Conservation (phyloP, 2,113 vertebrate genomes). For the Gymnobelideus leadbeateri region DNA sequence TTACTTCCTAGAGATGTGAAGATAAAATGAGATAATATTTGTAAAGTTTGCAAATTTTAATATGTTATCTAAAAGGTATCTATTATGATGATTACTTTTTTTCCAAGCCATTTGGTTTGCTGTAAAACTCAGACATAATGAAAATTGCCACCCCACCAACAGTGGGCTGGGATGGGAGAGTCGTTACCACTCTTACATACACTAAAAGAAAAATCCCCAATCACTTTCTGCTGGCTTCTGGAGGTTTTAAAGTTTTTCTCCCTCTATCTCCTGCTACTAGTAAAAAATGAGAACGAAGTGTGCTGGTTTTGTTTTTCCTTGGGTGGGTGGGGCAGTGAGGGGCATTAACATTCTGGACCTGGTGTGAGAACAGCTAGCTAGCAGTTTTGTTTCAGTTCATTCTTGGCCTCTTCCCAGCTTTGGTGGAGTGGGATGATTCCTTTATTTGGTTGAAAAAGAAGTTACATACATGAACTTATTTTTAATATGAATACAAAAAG, state of each 20-base stretch:
- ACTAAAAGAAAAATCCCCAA: not conserved
- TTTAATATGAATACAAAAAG: not conserved
- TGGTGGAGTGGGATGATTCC: not conserved
- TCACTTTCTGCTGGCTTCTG: not conserved
- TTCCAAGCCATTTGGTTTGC: not conserved
- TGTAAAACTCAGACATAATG: not conserved
- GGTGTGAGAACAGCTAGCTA: not conserved
- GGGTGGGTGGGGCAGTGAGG: too few species aligned
- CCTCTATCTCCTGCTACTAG: not conserved
- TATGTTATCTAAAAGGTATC: not conserved
- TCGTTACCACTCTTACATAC: not conserved
- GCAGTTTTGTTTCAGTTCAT: not conserved
- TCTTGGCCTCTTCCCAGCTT: not conserved
- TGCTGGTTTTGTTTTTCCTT: not conserved
- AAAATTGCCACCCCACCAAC: not conserved
- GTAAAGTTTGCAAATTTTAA: not conserved
- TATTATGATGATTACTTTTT: not conserved
- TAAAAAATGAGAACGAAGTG: not conserved
- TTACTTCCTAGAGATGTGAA: not conserved
- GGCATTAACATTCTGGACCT: not conserved
- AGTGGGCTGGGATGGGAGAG: not conserved
- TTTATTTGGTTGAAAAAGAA: not conserved
- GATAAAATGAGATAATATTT: not conserved
- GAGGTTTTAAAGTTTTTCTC: not conserved
- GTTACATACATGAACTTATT: not conserved